These are phyloP conservation scores for Ophioninae sp. DNA, from an alignment of 2,888 invertebrate species.

Conservation along the genomic window DNA sequence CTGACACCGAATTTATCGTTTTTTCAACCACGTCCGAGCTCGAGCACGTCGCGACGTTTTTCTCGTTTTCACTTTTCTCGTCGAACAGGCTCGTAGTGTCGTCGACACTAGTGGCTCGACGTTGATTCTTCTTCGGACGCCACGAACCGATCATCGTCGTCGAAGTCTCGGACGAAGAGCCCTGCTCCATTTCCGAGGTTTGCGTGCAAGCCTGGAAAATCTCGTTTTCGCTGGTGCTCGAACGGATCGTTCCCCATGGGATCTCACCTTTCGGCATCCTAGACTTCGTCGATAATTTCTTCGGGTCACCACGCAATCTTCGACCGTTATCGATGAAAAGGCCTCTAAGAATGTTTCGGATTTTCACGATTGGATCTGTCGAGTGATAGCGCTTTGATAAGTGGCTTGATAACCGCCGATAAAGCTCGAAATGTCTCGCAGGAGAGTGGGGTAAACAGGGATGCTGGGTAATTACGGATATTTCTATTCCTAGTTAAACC, in stretches of 20 bases:
- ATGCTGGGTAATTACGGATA: no score
- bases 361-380: conserved; percentile 49
- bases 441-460: background rate
- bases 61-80: background rate
- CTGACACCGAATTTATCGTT: conserved; percentile 32
- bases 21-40: conserved; percentile 3
- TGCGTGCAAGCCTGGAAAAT: conserved; percentile 28
- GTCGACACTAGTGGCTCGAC: background rate
- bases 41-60: conserved; percentile 9
- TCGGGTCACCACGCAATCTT: background rate
- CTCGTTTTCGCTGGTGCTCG: conserved; percentile 5
- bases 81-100: background rate
- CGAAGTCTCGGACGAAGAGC: conserved; percentile 20
- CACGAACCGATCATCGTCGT: conserved; percentile 47
- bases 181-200: conserved; percentile 29
- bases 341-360: conserved; percentile 31
- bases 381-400: background rate
- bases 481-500: no score
- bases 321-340: conserved; percentile 17
- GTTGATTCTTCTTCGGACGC: conserved; percentile 20
- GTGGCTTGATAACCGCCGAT: background rate
- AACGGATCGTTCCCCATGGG: background rate
- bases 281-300: background rate
- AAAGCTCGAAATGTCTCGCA: background rate
- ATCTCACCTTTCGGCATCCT: background rate